phyloP scores from a whole-genome alignment of 2,113 vertebrate species.

The Donacobius atricapilla region DNA sequence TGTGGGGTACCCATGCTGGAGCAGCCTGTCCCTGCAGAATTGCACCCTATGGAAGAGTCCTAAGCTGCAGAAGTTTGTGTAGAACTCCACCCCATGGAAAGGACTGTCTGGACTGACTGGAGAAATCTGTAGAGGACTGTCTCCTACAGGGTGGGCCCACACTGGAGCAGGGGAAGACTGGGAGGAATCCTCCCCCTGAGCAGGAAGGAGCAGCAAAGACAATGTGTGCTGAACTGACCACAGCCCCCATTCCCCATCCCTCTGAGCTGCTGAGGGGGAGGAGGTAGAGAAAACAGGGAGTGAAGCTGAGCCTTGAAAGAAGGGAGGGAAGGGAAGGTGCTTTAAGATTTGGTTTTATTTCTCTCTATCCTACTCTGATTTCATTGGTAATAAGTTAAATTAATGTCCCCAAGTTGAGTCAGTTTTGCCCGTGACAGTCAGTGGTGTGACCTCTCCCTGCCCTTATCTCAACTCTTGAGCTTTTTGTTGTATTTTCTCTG shows the following conservation, averaged over 20 bases:
- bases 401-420: accelerated
- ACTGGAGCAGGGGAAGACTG: neutral
- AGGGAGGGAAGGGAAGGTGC: neutral
- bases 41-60: neutral
- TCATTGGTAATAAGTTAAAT: neutral
- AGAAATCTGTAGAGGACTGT: neutral
- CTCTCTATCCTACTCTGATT: neutral
- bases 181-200: neutral
- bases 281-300: neutral
- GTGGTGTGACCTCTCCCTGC: neutral
- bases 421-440: accelerated
- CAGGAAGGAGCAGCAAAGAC: neutral
- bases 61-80: neutral
- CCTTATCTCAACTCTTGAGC: accelerated
- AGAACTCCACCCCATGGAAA: neutral
- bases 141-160: neutral
- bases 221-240: accelerated
- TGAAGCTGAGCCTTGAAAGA: accelerated
- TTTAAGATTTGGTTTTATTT: neutral
- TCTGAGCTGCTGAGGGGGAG: neutral
- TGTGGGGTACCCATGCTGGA: accelerated
- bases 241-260: neutral
- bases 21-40: neutral
- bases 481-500: neutral
- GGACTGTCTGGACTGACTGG: neutral